These are phyloP conservation scores for Dicrostonyx torquatus DNA, from an alignment of 2,797 vertebrate species.

Conservation along the genomic window DNA sequence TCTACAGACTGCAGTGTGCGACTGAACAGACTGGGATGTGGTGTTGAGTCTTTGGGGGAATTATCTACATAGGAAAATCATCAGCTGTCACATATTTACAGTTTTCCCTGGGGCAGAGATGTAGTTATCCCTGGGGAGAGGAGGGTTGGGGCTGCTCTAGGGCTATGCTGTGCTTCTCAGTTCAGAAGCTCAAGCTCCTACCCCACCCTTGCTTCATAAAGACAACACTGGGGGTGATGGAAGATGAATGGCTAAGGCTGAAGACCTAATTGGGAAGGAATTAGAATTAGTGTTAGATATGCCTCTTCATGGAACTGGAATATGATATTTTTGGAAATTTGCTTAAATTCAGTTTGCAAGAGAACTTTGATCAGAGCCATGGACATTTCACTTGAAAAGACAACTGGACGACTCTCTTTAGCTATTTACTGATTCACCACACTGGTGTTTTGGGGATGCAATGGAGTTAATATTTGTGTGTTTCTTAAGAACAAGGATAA, in stretches of 20 bases:
- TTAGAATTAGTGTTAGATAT: neutral
- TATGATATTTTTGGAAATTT: neutral
- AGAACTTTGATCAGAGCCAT: neutral
- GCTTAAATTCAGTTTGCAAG: neutral
- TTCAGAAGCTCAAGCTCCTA: neutral
- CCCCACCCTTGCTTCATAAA: neutral
- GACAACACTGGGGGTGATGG: neutral
- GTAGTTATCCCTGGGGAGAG: no score
- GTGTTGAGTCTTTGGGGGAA: neutral
- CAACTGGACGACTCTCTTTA: neutral
- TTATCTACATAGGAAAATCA: neutral
- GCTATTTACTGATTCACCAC: neutral
- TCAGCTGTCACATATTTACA: neutral
- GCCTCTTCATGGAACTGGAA: neutral
- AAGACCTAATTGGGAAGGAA: neutral
- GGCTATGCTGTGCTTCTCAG: neutral
- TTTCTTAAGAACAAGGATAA: neutral
- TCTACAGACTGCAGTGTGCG: neutral
- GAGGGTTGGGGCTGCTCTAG: no score
- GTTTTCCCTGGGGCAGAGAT: neutral
- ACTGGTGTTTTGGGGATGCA: neutral
- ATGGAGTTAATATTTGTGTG: slow-evolving; percentile 16
- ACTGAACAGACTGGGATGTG: neutral
- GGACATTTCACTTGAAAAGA: slow-evolving; percentile 15
- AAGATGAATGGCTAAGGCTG: neutral